A percentile compares a stretch with the other conserved stretches of the same genome.
These are phyloP conservation scores for Microplitis deprimator DNA, from an alignment of 2,888 invertebrate species.

Conservation along the genomic window DNA sequence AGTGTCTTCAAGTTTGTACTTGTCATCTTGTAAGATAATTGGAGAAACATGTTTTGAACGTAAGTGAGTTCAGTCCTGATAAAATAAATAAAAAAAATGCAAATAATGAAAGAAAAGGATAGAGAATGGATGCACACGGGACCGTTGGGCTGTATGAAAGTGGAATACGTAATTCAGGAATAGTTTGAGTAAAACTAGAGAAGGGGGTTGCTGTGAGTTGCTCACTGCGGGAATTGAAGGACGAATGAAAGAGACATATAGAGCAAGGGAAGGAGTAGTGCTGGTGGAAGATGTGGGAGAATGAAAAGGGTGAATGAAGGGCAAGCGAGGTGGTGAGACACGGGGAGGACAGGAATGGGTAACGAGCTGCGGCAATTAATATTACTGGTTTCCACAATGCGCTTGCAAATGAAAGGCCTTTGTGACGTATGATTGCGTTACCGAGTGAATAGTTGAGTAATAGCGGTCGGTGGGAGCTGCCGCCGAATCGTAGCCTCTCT, in stretches of 20 bases:
- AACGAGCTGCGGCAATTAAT: conserved; percentile 72
- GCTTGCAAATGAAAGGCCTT: conserved; percentile 72
- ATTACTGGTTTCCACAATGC: conserved; percentile 71
- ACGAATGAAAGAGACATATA: conserved; percentile 7
- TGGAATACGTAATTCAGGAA: conserved; percentile 69
- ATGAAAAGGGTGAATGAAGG: conserved; percentile 10
- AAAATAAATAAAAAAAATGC: conserved; percentile 34
- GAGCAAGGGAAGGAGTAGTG: not conserved
- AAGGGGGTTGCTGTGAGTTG: conserved; percentile 19
- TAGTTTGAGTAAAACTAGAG: conserved; percentile 49
- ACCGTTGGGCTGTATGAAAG: conserved; percentile 64
- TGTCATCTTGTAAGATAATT: not conserved
- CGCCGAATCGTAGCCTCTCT: conserved; percentile 56
- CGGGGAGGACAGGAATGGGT: conserved; percentile 39
- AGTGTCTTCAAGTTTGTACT: not conserved
- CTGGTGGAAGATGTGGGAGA: not conserved
- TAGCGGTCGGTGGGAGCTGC: conserved; percentile 65
- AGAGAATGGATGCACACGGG: conserved; percentile 59
- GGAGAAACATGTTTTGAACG: not conserved
- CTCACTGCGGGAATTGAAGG: conserved; percentile 2
- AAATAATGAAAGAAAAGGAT: conserved; percentile 46
- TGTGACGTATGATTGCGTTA: conserved; percentile 72
- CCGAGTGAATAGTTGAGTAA: conserved; percentile 72
- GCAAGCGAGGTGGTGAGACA: conserved; percentile 17
- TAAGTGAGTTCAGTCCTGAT: not conserved